These are phyloP conservation scores for Pleuronectes platessa DNA, from an alignment of 2,113 vertebrate species.

Conservation along the genomic window DNA sequence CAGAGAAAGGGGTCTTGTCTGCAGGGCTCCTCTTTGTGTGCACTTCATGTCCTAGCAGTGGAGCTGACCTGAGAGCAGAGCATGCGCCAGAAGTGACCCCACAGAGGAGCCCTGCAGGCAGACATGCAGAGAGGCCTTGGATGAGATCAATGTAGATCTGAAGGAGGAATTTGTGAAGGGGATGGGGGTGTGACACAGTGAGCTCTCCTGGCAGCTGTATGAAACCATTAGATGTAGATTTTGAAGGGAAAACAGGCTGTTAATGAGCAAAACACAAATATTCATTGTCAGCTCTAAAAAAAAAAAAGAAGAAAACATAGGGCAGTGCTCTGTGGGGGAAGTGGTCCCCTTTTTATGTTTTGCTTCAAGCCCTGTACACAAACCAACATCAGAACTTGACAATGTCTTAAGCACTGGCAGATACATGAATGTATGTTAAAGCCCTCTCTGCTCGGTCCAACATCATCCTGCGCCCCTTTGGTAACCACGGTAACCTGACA, in stretches of 20 bases:
- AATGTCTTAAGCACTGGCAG: conserved; percentile 21
- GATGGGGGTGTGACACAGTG: neutral
- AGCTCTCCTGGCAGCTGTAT: neutral
- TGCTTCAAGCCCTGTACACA: neutral
- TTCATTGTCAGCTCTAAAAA: neutral
- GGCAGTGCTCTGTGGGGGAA: no score
- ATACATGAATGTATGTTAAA: conserved; percentile 25
- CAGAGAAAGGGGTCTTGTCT: neutral
- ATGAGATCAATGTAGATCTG: neutral
- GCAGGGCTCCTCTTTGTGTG: neutral
- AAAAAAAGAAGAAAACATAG: no score
- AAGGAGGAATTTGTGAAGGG: neutral
- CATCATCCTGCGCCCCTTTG: neutral
- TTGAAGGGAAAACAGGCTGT: neutral
- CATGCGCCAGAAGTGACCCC: neutral
- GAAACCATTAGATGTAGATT: neutral
- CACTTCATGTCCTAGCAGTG: neutral
- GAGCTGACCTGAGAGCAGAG: no score
- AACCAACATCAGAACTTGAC: conserved; percentile 5
- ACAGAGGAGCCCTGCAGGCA: conserved; percentile 1
- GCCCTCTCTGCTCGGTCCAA: neutral
- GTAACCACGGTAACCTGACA: conserved; percentile 55
- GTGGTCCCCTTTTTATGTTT: neutral
- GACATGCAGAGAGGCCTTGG: neutral
- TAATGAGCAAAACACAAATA: neutral